Evolutionary conservation across 2,113 vertebrate species (phyloP), one percentile per base, ranked within the genome.

Genomic region (Solenodon paradoxus): DNA sequence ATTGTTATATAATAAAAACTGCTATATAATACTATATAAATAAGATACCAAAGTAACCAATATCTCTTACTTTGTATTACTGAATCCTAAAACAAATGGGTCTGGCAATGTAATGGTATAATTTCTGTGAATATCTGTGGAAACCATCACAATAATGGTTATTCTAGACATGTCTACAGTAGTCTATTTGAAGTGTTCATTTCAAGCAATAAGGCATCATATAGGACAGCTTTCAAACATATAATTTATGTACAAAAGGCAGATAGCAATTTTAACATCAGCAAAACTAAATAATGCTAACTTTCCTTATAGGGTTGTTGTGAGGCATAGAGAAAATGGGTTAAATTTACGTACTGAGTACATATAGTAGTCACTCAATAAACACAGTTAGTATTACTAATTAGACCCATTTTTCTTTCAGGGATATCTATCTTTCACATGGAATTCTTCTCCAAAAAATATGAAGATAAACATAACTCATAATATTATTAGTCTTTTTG

Each of bases 31-130:
- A 71, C 13, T 90, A 80, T 74, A 64, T 81, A 92, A 94, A 85
- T 82, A 92, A 95, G 71, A 95, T 90, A 45, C 7, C 53, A 49
- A 95, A 96, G 69, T 94, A 97, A 71, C 55, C 49, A 20, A 7
- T 72, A 88, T 55, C n/a, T n/a, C n/a, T n/a, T n/a, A n/a, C n/a
- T n/a, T n/a, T n/a, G 63, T 16, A 95, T 51, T 59, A 82, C 57
- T 95, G 32, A 75, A 95, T 68, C 28, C 28, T 91, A 89, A 96
- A 93, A 79, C 81, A 94, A 94, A 86, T 80, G 82, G 61, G 57
- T 78, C 68, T 91, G 66, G 72, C 57, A n/a, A 92, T n/a, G 77
- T 24, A 69, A 72, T 63, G 59, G 51, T 47, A 61, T 69, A 40
- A 61, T 61, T 91, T 83, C 28, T n/a, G 32, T 90, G 79, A 93